phyloP scores from a whole-genome alignment of 2,113 vertebrate species.

The Pelecanoides urinatrix region DNA sequence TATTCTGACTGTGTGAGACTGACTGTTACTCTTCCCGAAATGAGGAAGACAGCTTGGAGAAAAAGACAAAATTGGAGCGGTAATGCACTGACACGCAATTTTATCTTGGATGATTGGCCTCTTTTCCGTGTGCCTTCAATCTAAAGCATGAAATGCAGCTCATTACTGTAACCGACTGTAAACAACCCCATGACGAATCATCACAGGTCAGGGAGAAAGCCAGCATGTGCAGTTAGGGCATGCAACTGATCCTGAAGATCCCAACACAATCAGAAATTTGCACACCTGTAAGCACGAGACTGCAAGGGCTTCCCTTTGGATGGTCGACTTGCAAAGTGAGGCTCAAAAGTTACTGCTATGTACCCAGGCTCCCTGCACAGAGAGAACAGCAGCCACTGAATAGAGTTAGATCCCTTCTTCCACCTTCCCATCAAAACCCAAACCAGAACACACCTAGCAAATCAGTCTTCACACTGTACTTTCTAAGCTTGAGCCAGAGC shows the following conservation, averaged over 20 bases:
- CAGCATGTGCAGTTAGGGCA: not conserved
- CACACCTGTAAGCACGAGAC: not conserved
- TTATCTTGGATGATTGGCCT: not conserved
- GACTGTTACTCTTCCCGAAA: not conserved
- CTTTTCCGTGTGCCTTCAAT: not conserved
- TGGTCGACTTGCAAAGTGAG: not conserved
- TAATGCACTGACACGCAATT: fast-evolving
- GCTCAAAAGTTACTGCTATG: not conserved
- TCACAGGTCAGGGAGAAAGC: not conserved
- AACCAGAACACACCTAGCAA: not conserved
- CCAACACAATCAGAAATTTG: not conserved
- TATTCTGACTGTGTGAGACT: not conserved
- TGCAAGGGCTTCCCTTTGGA: not conserved
- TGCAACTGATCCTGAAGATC: not conserved
- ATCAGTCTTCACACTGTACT: not conserved
- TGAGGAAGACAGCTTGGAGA: not conserved
- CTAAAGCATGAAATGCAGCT: not conserved
- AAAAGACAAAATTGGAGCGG: not conserved
- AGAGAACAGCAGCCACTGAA: not conserved
- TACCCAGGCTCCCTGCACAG: not conserved
- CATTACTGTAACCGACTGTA: not conserved
- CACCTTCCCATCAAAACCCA: not conserved
- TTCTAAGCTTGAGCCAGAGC: not conserved
- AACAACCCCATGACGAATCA: not conserved
- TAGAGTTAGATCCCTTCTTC: not conserved